These are phyloP conservation scores for Strix aluco DNA, from an alignment of 2,113 vertebrate genomes.

Conservation along the genomic window DNA sequence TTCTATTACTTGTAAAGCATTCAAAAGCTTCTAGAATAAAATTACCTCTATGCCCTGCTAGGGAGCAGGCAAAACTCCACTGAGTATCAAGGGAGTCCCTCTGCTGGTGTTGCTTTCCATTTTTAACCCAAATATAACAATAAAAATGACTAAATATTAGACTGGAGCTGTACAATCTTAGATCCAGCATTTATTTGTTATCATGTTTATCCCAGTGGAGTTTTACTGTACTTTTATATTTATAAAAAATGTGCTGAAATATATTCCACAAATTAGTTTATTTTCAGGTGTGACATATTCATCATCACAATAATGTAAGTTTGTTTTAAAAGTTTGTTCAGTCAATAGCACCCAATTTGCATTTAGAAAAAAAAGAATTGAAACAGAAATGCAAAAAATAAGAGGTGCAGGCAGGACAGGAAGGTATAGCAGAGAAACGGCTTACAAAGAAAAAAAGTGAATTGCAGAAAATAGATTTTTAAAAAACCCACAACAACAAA, in stretches of 20 bases:
- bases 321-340: conserved; percentile 61
- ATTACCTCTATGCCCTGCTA: conserved; percentile 59
- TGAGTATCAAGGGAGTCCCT: conserved; percentile 38
- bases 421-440: not conserved
- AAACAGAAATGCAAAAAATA: not conserved
- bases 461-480: not conserved
- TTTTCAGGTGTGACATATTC: conserved; percentile 39
- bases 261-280: conserved; percentile 48
- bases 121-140: conserved; percentile 62
- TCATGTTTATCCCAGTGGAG: conserved; percentile 44
- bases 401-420: not conserved
- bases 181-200: conserved; percentile 65
- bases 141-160: conserved; percentile 77
- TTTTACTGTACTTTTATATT: conserved; percentile 48
- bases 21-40: conserved; percentile 68
- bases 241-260: conserved; percentile 51
- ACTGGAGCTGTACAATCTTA: conserved; percentile 35
- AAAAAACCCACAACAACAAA: not conserved
- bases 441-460: not conserved
- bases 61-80: conserved; percentile 47
- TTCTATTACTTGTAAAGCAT: conserved; percentile 75
- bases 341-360: not conserved
- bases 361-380: not conserved
- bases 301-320: conserved; percentile 12
- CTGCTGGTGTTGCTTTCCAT: conserved; percentile 61